phyloP scores from a whole-genome alignment of 2,797 vertebrate genomes.

The Choloepus didactylus region DNA sequence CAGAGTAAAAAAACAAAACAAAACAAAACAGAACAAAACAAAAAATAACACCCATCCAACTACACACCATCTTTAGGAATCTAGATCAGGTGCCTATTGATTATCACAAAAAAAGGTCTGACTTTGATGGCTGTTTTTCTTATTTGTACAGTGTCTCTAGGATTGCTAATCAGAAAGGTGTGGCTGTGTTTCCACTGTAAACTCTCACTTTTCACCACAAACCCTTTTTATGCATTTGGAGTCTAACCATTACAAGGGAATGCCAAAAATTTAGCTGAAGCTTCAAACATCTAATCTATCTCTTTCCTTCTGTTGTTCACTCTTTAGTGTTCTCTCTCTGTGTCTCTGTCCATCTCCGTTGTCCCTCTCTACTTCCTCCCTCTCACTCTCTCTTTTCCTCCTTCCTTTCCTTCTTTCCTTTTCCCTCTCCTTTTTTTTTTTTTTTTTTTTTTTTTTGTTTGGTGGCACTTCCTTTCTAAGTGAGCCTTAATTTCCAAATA shows the following conservation, averaged over 20 bases:
- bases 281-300: not conserved
- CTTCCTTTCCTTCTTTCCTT: fast-evolving
- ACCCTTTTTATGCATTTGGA: not conserved
- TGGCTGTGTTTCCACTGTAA: not conserved
- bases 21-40: conserved; percentile 75
- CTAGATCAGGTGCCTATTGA: conserved; percentile 85
- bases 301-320: not conserved
- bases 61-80: conserved; percentile 83
- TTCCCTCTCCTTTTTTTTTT: fast-evolving
- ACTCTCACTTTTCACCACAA: not conserved
- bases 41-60: conserved; percentile 49
- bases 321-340: not conserved
- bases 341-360: fast-evolving
- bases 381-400: not conserved
- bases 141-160: not conserved
- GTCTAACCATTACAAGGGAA: not conserved
- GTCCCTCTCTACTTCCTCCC: not conserved
- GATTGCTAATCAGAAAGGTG: conserved; percentile 76
- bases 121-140: conserved; percentile 45
- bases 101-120: conserved; percentile 66
- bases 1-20: conserved; percentile 82
- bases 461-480: not conserved
- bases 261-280: not conserved
- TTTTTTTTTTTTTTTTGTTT: not conserved
- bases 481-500: not conserved